These are phyloP conservation scores for Xiphophorus couchianus DNA, from an alignment of 2,113 vertebrate genomes.

Conservation along the genomic window DNA sequence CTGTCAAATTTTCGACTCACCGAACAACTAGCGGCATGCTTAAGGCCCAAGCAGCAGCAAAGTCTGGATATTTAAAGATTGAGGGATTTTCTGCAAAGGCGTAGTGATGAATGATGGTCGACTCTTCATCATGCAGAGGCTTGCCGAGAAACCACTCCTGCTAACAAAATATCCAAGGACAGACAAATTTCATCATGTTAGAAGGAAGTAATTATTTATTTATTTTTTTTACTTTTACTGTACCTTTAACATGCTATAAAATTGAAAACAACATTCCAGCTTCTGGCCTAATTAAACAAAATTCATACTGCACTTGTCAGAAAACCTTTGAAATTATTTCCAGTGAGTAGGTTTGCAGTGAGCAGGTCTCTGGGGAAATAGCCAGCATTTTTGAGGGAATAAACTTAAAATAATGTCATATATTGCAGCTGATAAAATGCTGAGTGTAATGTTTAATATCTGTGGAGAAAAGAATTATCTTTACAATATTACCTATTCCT, in stretches of 20 bases:
- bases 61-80: conserved; percentile 94
- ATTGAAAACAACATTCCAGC: background rate
- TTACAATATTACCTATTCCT: background rate
- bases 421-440: conserved; percentile 20
- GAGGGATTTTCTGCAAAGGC: conserved; percentile 95
- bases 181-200: conserved; percentile 2
- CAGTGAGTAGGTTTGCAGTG: conserved; percentile 10
- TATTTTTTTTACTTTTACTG: background rate
- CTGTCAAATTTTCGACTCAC: conserved; percentile 60
- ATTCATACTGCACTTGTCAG: conserved; percentile 11
- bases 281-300: conserved; percentile 30
- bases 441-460: conserved; percentile 19
- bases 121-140: conserved; percentile 91
- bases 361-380: conserved; percentile 20
- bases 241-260: conserved; percentile 7
- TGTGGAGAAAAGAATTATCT: conserved; percentile 14
- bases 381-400: conserved; percentile 24
- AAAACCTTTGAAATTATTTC: conserved; percentile 34
- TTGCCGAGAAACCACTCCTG: conserved; percentile 98
- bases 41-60: conserved; percentile 92
- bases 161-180: conserved; percentile 11
- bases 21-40: conserved; percentile 90
- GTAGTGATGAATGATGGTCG: conserved; percentile 98
- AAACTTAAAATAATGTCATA: conserved; percentile 29
- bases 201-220: background rate